A percentile compares a stretch with the other conserved stretches of the same genome.
Conservation (phyloP, 2,797 vertebrate genomes). For the Sebastes itinus region DNA sequence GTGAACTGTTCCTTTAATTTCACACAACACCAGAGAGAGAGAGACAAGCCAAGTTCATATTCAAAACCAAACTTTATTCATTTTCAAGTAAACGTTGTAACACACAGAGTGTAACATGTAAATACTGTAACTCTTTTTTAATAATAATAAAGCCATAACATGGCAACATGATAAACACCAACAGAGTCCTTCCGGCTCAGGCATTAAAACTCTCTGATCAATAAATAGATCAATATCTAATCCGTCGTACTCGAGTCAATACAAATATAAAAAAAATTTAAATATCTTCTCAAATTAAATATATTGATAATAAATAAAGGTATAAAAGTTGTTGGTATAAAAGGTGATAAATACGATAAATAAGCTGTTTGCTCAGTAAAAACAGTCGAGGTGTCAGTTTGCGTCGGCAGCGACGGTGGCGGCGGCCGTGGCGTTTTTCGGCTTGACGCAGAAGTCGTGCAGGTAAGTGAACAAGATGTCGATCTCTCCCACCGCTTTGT, state of each 20-base stretch:
- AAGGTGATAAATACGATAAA: constrained; percentile 41
- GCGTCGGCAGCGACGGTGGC: accelerated
- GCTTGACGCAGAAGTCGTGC: constrained; percentile 62
- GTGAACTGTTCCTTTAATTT: background rate
- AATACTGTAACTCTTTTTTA: constrained; percentile 27
- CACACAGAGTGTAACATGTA: background rate
- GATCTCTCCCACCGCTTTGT: constrained; percentile 69
- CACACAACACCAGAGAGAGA: background rate
- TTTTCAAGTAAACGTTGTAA: background rate
- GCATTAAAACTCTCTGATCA: constrained; percentile 31
- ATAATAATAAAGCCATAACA: constrained; percentile 32
- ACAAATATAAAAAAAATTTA: constrained; percentile 52
- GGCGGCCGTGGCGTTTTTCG: background rate
- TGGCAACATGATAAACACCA: constrained; percentile 47
- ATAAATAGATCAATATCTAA: constrained; percentile 57
- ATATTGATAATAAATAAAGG: constrained; percentile 60
- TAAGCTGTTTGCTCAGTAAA: background rate
- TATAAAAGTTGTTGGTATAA: constrained; percentile 44
- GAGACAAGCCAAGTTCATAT: background rate
- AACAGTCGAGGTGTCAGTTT: background rate
- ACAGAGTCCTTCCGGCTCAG: background rate
- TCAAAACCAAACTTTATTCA: constrained; percentile 39
- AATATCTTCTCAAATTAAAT: constrained; percentile 51
- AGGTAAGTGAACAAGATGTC: constrained; percentile 71
- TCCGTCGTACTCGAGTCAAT: background rate